Percentiles rank a stretch among this genome's conserved stretches.
Evolutionary conservation across 2,888 invertebrate species (phyloP).

Genomic region (Lycocerus yunnanus): DNA sequence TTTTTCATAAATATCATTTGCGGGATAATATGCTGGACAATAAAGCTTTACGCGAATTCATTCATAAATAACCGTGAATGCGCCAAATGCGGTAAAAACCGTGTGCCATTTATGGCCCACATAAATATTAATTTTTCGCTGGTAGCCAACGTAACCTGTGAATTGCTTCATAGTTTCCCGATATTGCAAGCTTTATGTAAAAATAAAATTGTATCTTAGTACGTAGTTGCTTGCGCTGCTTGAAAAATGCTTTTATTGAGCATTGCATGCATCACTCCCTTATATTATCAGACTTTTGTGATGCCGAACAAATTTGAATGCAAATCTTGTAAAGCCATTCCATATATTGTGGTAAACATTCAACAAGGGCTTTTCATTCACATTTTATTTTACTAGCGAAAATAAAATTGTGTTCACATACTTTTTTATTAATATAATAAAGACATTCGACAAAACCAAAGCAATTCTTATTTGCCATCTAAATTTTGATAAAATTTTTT

Average conservation of each 20-base stretch:
- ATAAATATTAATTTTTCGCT: constrained; percentile 33
- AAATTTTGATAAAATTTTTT: neutral
- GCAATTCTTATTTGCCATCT: neutral
- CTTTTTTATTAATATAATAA: neutral
- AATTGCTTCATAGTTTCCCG: constrained; percentile 29
- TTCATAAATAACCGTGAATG: constrained; percentile 40
- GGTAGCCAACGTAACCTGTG: constrained; percentile 24
- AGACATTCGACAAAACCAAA: neutral
- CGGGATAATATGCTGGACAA: constrained; percentile 41
- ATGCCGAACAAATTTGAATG: neutral
- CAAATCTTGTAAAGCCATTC: neutral
- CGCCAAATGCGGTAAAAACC: constrained; percentile 31
- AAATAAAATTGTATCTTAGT: constrained; percentile 10
- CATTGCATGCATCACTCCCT: neutral
- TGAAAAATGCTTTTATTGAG: neutral
- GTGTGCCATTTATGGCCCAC: constrained; percentile 30
- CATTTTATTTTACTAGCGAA: neutral
- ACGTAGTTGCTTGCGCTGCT: neutral
- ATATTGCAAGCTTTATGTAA: constrained; percentile 24
- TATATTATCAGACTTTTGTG: neutral
- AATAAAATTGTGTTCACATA: neutral
- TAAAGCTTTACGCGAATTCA: constrained; percentile 38
- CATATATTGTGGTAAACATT: neutral
- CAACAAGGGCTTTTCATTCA: neutral
- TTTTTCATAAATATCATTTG: constrained; percentile 38